Evolutionary conservation across 2,888 invertebrate genomes (phyloP).

Genomic region (Catocala nupta): DNA sequence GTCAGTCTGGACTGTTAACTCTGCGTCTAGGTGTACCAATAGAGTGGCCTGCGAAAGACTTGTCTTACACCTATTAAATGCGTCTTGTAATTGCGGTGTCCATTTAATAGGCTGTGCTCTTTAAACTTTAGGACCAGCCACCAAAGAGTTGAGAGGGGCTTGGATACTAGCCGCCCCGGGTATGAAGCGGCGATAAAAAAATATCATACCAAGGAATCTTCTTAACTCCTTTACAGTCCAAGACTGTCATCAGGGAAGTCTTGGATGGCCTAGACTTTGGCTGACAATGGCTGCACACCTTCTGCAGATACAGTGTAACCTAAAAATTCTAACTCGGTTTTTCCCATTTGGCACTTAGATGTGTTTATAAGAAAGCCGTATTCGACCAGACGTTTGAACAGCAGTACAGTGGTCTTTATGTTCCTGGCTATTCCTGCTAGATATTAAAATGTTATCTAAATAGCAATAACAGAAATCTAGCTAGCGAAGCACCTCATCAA

Average conservation of each 20-base stretch:
- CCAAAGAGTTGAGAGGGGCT: neutral
- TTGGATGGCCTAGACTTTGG: neutral
- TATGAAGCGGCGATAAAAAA: neutral
- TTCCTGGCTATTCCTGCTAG: neutral
- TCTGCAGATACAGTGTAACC: neutral
- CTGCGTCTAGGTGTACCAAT: slow-evolving; percentile 5
- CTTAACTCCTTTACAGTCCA: neutral
- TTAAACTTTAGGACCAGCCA: neutral
- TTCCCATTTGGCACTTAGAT: neutral
- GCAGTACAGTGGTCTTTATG: neutral
- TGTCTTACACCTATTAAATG: neutral
- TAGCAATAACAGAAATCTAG: neutral
- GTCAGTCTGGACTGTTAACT: neutral
- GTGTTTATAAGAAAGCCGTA: neutral
- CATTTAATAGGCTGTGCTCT: neutral
- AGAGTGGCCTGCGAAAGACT: slow-evolving; percentile 2
- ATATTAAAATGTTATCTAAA: neutral
- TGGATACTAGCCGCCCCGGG: neutral
- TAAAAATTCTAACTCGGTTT: neutral
- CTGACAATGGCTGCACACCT: neutral
- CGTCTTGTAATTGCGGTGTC: neutral
- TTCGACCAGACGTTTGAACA: neutral
- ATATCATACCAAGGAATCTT: neutral
- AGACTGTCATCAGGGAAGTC: neutral
- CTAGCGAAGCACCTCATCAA: neutral